Evolutionary conservation across 2,888 invertebrate species (phyloP).

Genomic region (Meghimatium bilineatum): DNA sequence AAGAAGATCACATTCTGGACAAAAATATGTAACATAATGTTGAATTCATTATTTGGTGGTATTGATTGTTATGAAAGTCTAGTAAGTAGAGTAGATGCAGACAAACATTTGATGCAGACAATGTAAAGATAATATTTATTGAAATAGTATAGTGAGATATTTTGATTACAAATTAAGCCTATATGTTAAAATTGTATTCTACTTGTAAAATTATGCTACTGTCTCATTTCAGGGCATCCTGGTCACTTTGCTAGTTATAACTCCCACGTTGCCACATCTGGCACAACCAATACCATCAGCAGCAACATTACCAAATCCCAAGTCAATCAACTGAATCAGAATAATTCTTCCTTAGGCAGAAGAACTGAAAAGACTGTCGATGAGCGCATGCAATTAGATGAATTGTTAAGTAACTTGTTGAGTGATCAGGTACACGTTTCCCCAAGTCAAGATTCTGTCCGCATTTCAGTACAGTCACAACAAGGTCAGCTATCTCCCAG

Average conservation of each 20-base stretch:
- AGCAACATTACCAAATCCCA: background rate
- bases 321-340: background rate
- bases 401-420: constrained; percentile 74
- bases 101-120: no score
- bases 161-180: no score
- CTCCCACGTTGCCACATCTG: constrained; percentile 45
- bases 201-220: background rate
- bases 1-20: no score
- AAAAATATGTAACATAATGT: no score
- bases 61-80: no score
- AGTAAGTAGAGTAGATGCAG: no score
- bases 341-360: constrained; percentile 38
- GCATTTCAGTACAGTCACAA: constrained; percentile 38
- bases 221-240: constrained; percentile 39
- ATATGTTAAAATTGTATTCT: background rate
- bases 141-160: no score
- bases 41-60: no score
- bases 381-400: constrained; percentile 75
- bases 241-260: constrained; percentile 50
- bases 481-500: constrained; percentile 26
- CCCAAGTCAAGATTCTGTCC: constrained; percentile 50
- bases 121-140: no score
- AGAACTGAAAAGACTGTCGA: constrained; percentile 61
- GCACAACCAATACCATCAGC: constrained; percentile 25
- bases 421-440: constrained; percentile 67